Evolutionary conservation across 2,113 vertebrate species (phyloP).

Genomic region (Mus spicilegus): DNA sequence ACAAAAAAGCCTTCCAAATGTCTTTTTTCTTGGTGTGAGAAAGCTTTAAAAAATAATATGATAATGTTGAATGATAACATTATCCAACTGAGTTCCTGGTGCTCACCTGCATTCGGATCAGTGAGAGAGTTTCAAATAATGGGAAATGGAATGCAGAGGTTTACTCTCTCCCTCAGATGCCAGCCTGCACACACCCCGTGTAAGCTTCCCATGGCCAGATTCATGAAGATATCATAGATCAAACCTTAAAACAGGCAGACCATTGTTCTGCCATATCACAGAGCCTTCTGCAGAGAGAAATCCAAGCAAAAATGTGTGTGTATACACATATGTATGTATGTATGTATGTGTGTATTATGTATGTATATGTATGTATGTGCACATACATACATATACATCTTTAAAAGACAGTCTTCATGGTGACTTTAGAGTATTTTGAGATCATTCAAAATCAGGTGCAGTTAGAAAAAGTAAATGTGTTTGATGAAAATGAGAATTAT

Average conservation of each 20-base stretch:
- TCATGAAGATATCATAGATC: background rate
- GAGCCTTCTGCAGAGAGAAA: conserved; percentile 26
- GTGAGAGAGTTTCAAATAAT: background rate
- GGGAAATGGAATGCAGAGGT: background rate
- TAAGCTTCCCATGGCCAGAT: background rate
- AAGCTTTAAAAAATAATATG: background rate
- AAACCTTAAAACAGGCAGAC: background rate
- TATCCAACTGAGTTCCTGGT: background rate
- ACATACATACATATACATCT: background rate
- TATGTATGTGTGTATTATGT: too few relatives aligned
- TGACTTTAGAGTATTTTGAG: conserved; percentile 57
- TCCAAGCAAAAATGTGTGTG: background rate
- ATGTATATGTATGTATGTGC: too few relatives aligned
- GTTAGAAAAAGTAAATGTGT: conserved; percentile 31
- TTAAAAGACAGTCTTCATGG: conserved; percentile 37
- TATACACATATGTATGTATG: too few relatives aligned
- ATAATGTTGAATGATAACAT: background rate
- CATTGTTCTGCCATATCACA: background rate
- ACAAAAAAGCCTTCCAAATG: background rate
- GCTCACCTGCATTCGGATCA: background rate
- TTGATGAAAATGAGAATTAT: background rate
- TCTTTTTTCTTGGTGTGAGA: background rate
- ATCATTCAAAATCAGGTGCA: conserved; percentile 58
- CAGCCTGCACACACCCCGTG: background rate
- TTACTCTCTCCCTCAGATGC: background rate